Conservation (phyloP, 2,797 vertebrate genomes). For the Ctenopoma kingsleyae region DNA sequence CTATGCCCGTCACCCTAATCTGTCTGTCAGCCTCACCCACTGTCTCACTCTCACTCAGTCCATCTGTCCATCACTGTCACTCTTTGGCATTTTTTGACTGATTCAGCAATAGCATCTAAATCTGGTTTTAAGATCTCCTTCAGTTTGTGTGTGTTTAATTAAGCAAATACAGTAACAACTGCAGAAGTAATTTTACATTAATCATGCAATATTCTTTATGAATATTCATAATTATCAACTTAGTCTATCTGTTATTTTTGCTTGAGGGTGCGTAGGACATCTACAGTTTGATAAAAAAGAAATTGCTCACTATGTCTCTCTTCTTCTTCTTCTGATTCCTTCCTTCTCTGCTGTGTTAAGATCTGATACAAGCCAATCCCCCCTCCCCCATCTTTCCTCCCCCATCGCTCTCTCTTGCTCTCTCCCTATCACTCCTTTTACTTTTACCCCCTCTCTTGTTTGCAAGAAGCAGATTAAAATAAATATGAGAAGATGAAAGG, state of each 20-base stretch:
- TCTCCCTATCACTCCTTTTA: conserved; percentile 40
- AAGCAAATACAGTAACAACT: conserved; percentile 56
- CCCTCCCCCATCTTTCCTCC: conserved; percentile 46
- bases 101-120: conserved; percentile 45
- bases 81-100: conserved; percentile 30
- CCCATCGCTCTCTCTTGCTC: conserved; percentile 12
- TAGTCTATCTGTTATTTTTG: conserved; percentile 88
- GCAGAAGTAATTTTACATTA: conserved; percentile 58
- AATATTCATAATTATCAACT: conserved; percentile 66
- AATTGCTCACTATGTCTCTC: conserved; percentile 32
- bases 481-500: conserved; percentile 83
- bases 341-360: conserved; percentile 46
- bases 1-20: conserved; percentile 39
- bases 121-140: conserved; percentile 47
- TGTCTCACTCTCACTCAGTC: conserved; percentile 16
- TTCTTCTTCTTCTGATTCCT: conserved; percentile 38
- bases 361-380: conserved; percentile 49
- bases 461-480: conserved; percentile 79
- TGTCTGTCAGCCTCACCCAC: conserved; percentile 18
- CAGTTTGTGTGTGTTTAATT: conserved; percentile 45
- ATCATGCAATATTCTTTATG: conserved; percentile 57
- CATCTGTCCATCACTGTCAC: conserved; percentile 23
- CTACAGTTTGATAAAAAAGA: conserved; percentile 53
- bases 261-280: conserved; percentile 55
- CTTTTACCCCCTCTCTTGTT: conserved; percentile 64